These are phyloP conservation scores for Ictalurus furcatus DNA, from an alignment of 2,113 vertebrate species.

Conservation along the genomic window DNA sequence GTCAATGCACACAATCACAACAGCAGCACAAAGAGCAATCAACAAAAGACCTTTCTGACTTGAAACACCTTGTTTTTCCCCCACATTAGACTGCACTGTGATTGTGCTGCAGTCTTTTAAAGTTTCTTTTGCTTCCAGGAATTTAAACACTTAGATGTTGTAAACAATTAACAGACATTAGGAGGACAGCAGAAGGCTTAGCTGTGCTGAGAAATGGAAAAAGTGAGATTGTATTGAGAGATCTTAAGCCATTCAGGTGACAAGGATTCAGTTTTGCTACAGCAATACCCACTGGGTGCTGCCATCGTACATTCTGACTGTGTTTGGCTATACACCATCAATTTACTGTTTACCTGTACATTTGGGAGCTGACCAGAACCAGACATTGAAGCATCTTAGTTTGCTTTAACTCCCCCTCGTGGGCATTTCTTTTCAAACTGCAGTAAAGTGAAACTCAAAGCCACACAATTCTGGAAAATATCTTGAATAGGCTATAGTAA, in stretches of 20 bases:
- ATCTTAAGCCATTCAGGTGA: not conserved
- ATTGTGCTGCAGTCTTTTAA: not conserved
- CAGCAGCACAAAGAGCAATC: not conserved
- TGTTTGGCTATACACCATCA: not conserved
- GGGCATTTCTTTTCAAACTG: not conserved
- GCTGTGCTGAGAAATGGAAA: not conserved
- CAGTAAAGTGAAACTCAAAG: not conserved
- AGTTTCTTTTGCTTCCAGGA: not conserved
- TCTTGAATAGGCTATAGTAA: not conserved
- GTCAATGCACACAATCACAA: not conserved
- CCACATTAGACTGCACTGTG: not conserved
- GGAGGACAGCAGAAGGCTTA: not conserved
- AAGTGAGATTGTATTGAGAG: not conserved
- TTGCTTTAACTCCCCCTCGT: not conserved
- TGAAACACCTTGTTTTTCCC: not conserved
- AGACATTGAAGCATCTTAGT: not conserved
- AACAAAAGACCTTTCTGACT: not conserved
- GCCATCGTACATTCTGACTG: not conserved
- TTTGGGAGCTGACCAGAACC: not conserved
- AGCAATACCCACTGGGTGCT: slow-evolving; percentile 17
- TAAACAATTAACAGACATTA: slow-evolving; percentile 3
- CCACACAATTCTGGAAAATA: not conserved
- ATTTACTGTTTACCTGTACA: not conserved
- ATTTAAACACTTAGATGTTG: not conserved
- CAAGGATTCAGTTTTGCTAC: not conserved